Evolutionary conservation across 2,888 invertebrate genomes (phyloP).

Genomic region (Sarcophaga subvicina): DNA sequence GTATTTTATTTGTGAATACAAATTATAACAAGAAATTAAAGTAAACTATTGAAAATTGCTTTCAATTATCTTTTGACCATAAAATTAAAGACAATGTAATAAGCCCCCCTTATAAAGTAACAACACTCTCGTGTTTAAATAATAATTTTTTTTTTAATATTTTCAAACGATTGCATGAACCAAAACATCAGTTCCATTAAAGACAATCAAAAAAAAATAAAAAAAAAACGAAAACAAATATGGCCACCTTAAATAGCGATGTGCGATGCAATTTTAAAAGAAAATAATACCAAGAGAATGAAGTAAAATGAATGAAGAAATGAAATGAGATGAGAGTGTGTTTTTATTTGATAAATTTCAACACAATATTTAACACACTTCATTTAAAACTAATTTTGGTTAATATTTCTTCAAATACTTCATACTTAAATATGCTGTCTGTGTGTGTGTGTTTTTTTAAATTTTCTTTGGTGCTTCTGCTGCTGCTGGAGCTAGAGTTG

Average conservation of each 20-base stretch:
- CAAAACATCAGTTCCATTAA: too few species aligned
- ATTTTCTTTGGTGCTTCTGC: slow-evolving; percentile 19
- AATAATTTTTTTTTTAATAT: too few species aligned
- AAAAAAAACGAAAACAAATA: slow-evolving; percentile 26
- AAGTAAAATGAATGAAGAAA: background rate
- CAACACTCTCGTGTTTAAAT: too few species aligned
- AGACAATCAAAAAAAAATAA: slow-evolving; percentile 8
- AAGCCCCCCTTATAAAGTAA: too few species aligned
- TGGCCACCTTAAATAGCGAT: slow-evolving; percentile 23
- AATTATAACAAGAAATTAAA: background rate
- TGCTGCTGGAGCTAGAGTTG: slow-evolving; percentile 12
- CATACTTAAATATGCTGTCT: slow-evolving; percentile 50
- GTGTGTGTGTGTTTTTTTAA: slow-evolving; percentile 10
- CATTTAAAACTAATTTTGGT: slow-evolving; percentile 64
- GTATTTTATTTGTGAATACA: background rate
- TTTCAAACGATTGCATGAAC: too few species aligned
- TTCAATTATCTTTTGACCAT: too few species aligned
- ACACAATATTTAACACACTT: slow-evolving; percentile 57
- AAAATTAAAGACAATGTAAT: too few species aligned
- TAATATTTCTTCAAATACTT: slow-evolving; percentile 62
- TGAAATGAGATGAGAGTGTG: background rate
- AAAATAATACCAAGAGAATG: too few species aligned
- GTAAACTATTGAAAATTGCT: background rate
- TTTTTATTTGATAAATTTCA: slow-evolving; percentile 54
- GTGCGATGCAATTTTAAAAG: slow-evolving; percentile 5